These are phyloP conservation scores for Congeria kusceri DNA, from an alignment of 2,888 invertebrate species.

Conservation along the genomic window DNA sequence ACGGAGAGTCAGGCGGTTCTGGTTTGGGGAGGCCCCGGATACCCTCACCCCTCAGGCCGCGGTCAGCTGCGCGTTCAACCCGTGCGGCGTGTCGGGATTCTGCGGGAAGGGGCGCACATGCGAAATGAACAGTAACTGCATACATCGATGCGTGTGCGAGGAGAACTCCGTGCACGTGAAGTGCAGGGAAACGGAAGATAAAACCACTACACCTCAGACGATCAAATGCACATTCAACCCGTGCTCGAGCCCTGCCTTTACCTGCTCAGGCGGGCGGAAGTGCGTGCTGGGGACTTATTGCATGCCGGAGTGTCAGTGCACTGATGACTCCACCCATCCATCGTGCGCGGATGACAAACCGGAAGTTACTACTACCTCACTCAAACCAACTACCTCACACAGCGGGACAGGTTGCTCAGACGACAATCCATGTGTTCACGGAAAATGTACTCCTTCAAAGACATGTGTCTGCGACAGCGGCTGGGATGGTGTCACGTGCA, in stretches of 20 bases:
- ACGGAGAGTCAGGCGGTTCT: too few species aligned
- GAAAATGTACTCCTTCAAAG: conserved; percentile 13
- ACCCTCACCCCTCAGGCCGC: neutral
- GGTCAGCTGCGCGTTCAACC: conserved; percentile 44
- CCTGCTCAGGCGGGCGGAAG: conserved; percentile 29
- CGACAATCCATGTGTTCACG: conserved; percentile 20
- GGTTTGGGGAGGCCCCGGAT: too few species aligned
- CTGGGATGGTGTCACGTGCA: conserved; percentile 27
- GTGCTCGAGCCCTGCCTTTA: conserved; percentile 30
- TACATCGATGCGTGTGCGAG: conserved; percentile 34
- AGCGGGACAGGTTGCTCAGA: neutral
- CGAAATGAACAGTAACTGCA: conserved; percentile 37
- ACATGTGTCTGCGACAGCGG: conserved; percentile 24
- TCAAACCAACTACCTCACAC: conserved; percentile 3
- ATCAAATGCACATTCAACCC: conserved; percentile 33
- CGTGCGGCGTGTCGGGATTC: conserved; percentile 41
- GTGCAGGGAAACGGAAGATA: conserved; percentile 9
- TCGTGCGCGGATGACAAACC: conserved; percentile 6
- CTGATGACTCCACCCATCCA: conserved; percentile 28
- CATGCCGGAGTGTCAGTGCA: conserved; percentile 38
- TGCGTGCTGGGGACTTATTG: conserved; percentile 35
- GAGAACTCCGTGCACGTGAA: conserved; percentile 22
- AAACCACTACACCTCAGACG: conserved; percentile 18
- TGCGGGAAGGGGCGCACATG: conserved; percentile 43
- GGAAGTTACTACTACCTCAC: neutral